phyloP scores from a whole-genome alignment of 2,888 invertebrate species.

The Melanophora roralis region DNA sequence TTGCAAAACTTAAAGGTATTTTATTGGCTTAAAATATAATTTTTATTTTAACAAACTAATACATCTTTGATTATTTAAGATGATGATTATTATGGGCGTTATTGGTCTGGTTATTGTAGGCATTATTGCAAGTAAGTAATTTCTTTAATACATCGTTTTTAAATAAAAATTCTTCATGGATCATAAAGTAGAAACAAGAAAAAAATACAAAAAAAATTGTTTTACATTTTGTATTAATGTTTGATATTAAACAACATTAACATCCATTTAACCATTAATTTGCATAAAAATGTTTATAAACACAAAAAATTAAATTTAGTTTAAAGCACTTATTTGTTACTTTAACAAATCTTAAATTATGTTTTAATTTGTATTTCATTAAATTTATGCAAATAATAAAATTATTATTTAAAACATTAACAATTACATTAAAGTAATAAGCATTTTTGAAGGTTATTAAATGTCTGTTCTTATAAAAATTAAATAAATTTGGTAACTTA shows the following conservation, averaged over 20 bases:
- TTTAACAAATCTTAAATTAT: too few relatives aligned
- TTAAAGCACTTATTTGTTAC: background rate
- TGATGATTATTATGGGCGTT: conserved; percentile 94
- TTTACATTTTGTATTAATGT: conserved; percentile 4
- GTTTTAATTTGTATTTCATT: too few relatives aligned
- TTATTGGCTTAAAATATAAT: background rate
- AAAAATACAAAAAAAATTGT: background rate
- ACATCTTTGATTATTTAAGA: conserved; percentile 78
- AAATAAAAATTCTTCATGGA: background rate
- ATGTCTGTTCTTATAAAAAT: too few relatives aligned
- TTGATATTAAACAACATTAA: background rate
- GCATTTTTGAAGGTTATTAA: too few relatives aligned
- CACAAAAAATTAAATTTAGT: background rate
- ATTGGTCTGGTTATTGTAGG: conserved; percentile 89
- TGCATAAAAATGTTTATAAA: too few relatives aligned
- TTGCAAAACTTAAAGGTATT: conserved; percentile 94
- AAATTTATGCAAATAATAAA: too few relatives aligned
- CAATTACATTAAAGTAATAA: too few relatives aligned
- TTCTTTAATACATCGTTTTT: background rate
- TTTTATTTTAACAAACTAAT: background rate
- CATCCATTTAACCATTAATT: background rate
- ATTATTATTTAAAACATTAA: too few relatives aligned
- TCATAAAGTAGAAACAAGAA: background rate
- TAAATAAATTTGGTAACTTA: too few relatives aligned
- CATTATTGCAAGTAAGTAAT: conserved; percentile 90